phyloP scores from a whole-genome alignment of 2,797 vertebrate genomes.

The Champsocephalus gunnari region DNA sequence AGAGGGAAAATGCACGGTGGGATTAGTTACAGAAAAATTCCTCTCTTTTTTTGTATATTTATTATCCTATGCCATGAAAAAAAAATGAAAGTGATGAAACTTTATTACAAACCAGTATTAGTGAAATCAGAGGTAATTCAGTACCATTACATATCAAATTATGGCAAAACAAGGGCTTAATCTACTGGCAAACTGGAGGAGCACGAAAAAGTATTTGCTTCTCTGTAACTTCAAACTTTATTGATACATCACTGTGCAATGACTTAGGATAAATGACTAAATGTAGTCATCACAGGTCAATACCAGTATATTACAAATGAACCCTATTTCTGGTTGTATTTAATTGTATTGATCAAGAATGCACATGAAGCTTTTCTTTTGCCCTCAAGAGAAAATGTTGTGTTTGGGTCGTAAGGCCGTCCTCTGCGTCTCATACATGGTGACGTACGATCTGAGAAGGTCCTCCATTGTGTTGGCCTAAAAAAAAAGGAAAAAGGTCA shows the following conservation, averaged over 20 bases:
- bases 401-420: conserved; percentile 68
- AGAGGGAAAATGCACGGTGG: neutral
- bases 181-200: neutral
- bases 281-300: neutral
- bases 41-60: neutral
- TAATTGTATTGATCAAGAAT: neutral
- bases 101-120: neutral
- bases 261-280: conserved; percentile 7
- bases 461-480: conserved; percentile 94
- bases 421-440: conserved; percentile 83
- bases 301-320: neutral
- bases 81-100: neutral
- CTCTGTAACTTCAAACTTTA: neutral
- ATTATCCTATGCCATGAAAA: neutral
- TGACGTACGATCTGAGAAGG: conserved; percentile 90
- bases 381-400: conserved; percentile 48
- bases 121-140: neutral
- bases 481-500: conserved; percentile 22
- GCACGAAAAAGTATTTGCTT: neutral
- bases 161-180: neutral
- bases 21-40: neutral
- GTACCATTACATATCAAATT: neutral
- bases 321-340: neutral
- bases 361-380: neutral
- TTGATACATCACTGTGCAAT: neutral